Conservation (phyloP, 2,113 vertebrate genomes). For the Rhineura floridana region DNA sequence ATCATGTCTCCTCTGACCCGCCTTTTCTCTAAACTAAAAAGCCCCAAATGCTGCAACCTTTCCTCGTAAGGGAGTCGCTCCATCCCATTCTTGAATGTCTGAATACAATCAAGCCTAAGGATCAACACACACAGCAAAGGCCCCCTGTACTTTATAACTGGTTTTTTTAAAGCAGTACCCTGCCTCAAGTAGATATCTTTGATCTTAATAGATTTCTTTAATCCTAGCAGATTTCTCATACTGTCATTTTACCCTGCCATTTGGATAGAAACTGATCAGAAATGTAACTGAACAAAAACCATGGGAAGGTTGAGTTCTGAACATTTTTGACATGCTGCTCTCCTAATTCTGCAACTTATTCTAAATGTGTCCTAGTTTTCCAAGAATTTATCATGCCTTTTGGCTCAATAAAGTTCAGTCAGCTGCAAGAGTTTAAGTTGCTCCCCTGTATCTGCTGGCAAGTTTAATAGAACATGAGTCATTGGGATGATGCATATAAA, state of each 20-base stretch:
- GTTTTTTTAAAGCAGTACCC: background rate
- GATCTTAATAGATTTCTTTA: background rate
- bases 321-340: background rate
- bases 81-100: too few species aligned
- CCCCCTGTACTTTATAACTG: background rate
- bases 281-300: background rate
- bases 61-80: background rate
- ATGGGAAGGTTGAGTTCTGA: background rate
- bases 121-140: background rate
- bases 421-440: background rate
- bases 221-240: background rate
- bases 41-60: too few species aligned
- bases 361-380: conserved; percentile 30
- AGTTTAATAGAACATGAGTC: conserved; percentile 14
- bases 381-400: conserved; percentile 21
- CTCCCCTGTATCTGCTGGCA: background rate
- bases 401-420: conserved; percentile 22
- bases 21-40: too few species aligned
- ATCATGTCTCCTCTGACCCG: too few species aligned
- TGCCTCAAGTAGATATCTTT: background rate
- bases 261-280: background rate
- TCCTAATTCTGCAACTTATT: conserved; percentile 26
- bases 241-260: background rate
- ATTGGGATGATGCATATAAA: conserved; percentile 9
- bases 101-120: background rate